These are phyloP conservation scores for Bubalus kerabau DNA, from an alignment of 2,113 vertebrate species.

Conservation along the genomic window DNA sequence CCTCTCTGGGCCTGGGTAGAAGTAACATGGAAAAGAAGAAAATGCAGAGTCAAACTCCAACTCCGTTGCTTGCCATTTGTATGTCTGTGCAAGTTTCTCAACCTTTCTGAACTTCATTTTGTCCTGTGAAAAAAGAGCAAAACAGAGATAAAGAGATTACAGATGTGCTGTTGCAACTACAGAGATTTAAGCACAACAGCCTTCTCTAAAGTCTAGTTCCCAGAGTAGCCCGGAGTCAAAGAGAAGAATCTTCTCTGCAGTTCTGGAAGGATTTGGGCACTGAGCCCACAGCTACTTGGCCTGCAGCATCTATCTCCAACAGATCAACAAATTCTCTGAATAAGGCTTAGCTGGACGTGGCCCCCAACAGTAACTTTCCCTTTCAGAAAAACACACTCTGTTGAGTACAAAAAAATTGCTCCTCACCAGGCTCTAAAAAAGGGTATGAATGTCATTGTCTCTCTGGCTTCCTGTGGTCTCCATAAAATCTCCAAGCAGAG, in stretches of 20 bases:
- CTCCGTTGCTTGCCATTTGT: not conserved
- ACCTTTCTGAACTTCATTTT: not conserved
- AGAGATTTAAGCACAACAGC: not conserved
- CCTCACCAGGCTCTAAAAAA: slow-evolving; percentile 34
- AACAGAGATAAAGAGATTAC: not conserved
- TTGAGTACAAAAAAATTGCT: not conserved
- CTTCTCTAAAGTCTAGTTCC: not conserved
- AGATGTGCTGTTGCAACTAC: not conserved
- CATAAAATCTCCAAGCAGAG: slow-evolving; percentile 60
- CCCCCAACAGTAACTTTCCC: not conserved
- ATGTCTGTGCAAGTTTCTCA: not conserved
- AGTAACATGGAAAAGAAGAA: not conserved
- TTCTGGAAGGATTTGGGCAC: not conserved
- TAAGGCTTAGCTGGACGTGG: not conserved
- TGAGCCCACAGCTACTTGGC: not conserved
- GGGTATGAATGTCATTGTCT: slow-evolving; percentile 57
- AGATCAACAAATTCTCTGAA: not conserved
- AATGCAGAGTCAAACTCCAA: not conserved
- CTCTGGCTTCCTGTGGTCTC: slow-evolving; percentile 70
- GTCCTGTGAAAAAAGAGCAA: not conserved
- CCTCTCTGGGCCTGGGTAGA: not conserved
- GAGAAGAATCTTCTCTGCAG: not conserved
- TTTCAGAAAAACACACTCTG: not conserved
- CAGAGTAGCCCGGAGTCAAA: not conserved
- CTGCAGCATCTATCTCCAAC: not conserved